Evolutionary conservation across 2,888 invertebrate genomes (phyloP), one percentile per base, ranked within the genome.

Genomic region (Cryptophagus acutangulus): DNA sequence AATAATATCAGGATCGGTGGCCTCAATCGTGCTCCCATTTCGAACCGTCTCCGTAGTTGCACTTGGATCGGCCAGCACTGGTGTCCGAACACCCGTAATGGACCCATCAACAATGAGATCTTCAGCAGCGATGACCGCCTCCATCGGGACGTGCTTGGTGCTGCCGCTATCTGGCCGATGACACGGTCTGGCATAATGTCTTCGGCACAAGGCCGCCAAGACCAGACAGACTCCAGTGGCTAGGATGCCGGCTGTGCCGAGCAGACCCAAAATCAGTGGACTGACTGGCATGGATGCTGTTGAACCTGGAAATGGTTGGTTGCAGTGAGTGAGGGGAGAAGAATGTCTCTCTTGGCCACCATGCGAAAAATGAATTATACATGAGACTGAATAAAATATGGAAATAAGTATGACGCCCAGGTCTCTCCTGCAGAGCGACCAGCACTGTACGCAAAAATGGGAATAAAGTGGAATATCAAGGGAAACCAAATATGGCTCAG

Each of bases 1-100:
- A 70, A 89, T 88, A 59, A 89, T 87, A 70, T 89, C 89, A 33
- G 89, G 88, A 72, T 89, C 88, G 37, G 85, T 83, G 61, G 86
- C 87, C 56, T 83, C 83, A 14, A 63, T 51, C 15, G 62, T 56
- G 67, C 53, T 53, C 63, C 78, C 71, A 66, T 73, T 73, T 64
- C 76, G 67, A 16, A 63, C 51, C 18, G 62, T 57, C 38, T 62
- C 62, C 9, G 54, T 55, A n/a, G 57, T 53, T 12, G 61, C 53
- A 17, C 52, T 51, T 33, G 62, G 60, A 63, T 69, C 72, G 63
- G 72, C 53, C 62, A 70, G 65, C 65, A 58, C 70, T 70, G 45
- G 62, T 39, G 63, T 64, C 30, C 66, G 57, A 26, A 67, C 60
- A 24, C 68, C 69, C 16, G 67, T 67, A 36, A 66, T 58, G 34